Conservation (phyloP, 1,140 invertebrate species). For the Prorops nasuta region DNA sequence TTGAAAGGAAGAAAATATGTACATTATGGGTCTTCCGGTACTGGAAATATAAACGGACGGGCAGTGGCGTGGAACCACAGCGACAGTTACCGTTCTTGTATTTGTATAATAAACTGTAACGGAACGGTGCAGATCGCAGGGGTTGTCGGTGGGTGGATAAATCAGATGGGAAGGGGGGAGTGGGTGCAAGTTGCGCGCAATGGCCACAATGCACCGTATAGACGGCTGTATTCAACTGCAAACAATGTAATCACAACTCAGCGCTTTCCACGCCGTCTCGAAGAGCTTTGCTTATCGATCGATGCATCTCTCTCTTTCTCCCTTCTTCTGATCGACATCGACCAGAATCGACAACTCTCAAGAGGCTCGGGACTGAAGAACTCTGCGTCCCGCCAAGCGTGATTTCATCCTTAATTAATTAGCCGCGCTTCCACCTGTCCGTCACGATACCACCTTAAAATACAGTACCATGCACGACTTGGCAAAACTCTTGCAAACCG, state of each 20-base stretch:
- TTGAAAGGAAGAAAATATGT: too few relatives aligned
- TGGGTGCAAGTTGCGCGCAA: slow-evolving; percentile 19
- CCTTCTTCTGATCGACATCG: too few relatives aligned
- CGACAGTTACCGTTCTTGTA: slow-evolving; percentile 36
- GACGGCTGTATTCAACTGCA: slow-evolving; percentile 40
- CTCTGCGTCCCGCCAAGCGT: slow-evolving; percentile 19
- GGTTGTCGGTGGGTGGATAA: background rate
- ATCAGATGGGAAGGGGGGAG: background rate
- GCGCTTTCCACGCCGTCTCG: slow-evolving; percentile 34
- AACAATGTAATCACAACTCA: slow-evolving; percentile 50
- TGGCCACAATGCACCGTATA: slow-evolving; percentile 32
- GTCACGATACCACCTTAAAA: too few relatives aligned
- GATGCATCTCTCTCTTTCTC: slow-evolving; percentile 3
- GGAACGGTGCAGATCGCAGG: slow-evolving; percentile 14
- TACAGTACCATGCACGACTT: too few relatives aligned
- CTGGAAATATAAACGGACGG: too few relatives aligned
- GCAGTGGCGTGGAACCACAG: slow-evolving; percentile 1
- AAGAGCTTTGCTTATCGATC: slow-evolving; percentile 27
- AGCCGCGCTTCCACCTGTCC: slow-evolving; percentile 19
- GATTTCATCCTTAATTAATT: slow-evolving; percentile 30
- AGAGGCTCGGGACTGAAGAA: too few relatives aligned
- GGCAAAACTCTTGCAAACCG: too few relatives aligned
- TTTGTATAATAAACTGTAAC: slow-evolving; percentile 42
- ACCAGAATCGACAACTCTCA: too few relatives aligned
- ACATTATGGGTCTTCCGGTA: too few relatives aligned